These are phyloP conservation scores for Prosopocoilus inquinatus DNA, from an alignment of 2,888 invertebrate genomes.

Conservation along the genomic window DNA sequence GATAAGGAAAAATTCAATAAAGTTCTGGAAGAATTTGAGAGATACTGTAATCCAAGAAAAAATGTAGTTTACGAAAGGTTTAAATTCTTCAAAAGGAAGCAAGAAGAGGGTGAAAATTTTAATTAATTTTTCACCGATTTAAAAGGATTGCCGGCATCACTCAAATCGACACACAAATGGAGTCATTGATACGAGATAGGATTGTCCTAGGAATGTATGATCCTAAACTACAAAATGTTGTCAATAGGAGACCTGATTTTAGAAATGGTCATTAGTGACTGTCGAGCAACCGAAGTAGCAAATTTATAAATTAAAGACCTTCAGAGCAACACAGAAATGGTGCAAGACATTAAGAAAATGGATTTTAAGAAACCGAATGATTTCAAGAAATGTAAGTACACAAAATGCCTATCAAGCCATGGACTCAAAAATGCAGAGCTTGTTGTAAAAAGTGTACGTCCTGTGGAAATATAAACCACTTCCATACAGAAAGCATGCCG, in stretches of 20 bases:
- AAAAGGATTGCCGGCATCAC: slow-evolving; percentile 25
- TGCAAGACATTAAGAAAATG: background rate
- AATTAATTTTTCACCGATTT: slow-evolving; percentile 28
- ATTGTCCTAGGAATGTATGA: slow-evolving; percentile 26
- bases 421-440: background rate
- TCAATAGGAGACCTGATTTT: slow-evolving; percentile 36
- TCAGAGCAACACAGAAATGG: background rate
- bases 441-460: background rate
- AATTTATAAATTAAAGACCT: slow-evolving; percentile 1
- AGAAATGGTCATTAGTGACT: background rate
- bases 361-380: slow-evolving; percentile 1
- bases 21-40: slow-evolving; percentile 16
- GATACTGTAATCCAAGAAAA: slow-evolving; percentile 37
- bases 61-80: slow-evolving; percentile 31
- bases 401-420: background rate
- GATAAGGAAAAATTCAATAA: slow-evolving; percentile 14
- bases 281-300: slow-evolving; percentile 2
- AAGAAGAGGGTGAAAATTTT: slow-evolving; percentile 29
- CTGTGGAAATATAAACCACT: background rate
- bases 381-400: background rate
- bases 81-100: slow-evolving; percentile 26
- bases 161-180: too few species aligned
- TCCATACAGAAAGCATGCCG: background rate
- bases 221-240: slow-evolving; percentile 22
- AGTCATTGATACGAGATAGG: slow-evolving; percentile 7